A percentile compares a stretch with the other conserved stretches of the same genome.
phyloP scores from a whole-genome alignment of 2,113 vertebrate genomes.

The Corynorhinus townsendii region DNA sequence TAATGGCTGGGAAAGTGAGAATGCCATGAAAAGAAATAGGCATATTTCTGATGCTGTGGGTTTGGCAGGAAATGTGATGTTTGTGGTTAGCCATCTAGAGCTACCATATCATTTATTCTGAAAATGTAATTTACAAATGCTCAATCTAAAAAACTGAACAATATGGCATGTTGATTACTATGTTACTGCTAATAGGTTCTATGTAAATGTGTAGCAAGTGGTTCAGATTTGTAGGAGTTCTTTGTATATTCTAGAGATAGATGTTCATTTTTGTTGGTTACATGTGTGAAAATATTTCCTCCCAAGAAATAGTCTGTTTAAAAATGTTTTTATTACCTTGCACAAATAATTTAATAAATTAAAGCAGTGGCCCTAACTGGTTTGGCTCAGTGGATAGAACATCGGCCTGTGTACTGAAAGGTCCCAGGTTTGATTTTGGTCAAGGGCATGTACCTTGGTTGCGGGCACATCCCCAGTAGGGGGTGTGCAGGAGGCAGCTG shows the following conservation, averaged over 20 bases:
- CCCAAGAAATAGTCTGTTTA: neutral
- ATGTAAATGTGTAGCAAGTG: neutral
- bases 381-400: too few species aligned
- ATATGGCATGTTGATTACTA: neutral
- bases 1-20: neutral
- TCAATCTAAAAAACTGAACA: neutral
- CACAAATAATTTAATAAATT: neutral
- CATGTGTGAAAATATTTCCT: neutral
- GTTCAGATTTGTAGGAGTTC: neutral
- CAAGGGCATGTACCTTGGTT: too few species aligned
- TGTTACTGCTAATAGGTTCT: neutral
- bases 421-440: too few species aligned
- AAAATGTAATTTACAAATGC: neutral
- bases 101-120: neutral
- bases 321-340: neutral
- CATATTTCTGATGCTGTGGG: neutral
- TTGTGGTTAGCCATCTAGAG: neutral
- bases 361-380: neutral
- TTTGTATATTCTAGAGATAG: neutral
- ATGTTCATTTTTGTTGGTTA: neutral
- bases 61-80: neutral
- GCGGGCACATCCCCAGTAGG: too few species aligned
- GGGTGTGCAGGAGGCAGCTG: too few species aligned
- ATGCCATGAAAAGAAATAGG: neutral
- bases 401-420: too few species aligned